Evolutionary conservation across 2,888 invertebrate species (phyloP).

Genomic region (Euplagia quadripunctaria): DNA sequence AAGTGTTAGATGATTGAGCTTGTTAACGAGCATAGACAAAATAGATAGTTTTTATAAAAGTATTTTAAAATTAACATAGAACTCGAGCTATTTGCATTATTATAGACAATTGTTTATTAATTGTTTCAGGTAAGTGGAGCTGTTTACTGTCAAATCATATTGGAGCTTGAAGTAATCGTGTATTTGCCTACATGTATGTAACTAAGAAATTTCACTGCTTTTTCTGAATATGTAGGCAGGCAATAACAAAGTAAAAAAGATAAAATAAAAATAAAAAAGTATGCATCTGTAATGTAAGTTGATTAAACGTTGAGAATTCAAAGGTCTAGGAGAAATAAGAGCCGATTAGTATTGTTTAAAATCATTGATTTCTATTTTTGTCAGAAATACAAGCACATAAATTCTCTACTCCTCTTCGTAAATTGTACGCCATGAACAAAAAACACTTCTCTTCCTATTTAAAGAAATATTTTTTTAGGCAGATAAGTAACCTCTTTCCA

Average conservation of each 20-base stretch:
- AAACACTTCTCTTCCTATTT: not conserved
- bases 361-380: not conserved
- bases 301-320: not conserved
- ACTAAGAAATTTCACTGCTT: no score
- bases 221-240: no score
- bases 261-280: no score
- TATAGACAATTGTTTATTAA: constrained; percentile 18
- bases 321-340: no score
- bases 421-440: not conserved
- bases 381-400: not conserved
- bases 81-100: not conserved
- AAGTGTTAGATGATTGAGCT: constrained; percentile 51
- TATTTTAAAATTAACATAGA: not conserved
- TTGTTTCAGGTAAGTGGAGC: constrained; percentile 63
- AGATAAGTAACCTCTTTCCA: constrained; percentile 10
- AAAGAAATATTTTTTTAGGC: constrained; percentile 1
- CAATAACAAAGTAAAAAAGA: no score
- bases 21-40: constrained; percentile 47
- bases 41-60: constrained; percentile 37
- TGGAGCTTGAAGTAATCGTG: not conserved
- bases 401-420: not conserved
- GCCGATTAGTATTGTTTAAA: not conserved
- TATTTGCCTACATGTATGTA: not conserved
- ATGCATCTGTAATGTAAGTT: not conserved
- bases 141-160: not conserved